Evolutionary conservation across 2,797 vertebrate species (phyloP), one percentile per base, ranked within the genome.

Genomic region (Philypnodon macrostomus): DNA sequence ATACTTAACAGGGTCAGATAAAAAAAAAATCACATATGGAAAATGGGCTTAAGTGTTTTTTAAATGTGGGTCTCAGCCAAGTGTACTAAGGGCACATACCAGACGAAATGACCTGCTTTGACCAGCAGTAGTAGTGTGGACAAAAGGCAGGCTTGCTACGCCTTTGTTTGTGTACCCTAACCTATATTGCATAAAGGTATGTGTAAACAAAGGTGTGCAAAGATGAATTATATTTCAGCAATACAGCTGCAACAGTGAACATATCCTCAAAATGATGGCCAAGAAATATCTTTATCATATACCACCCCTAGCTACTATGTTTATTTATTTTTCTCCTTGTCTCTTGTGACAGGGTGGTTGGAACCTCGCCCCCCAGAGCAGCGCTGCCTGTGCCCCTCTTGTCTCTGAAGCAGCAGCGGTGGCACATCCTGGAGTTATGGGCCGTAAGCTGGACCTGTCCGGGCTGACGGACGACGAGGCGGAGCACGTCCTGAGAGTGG

Each of bases 401-500:
- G 41, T 35, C 27, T 11, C 42, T 15, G 69, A 38, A 59, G 21
- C 58, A 64, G 49, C 71, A 47, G 63, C 63, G 59, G 68, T 69
- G 80, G 69, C 54, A 40, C 70, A 46, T 60, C 61, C 51, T 24
- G 68, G 56, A 62, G 70, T 42, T 14, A 98, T 98, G 96, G 95
- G 96, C 57, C 90, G 94, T 75, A 98, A 95, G 86, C 87, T 98
- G 80, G 95, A 98, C 82, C 92, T 98, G 75, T 95, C 96, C 0
- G 92, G 92, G 33, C 87, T 98, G 80, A 95, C 93, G 0, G 93
- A 95, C 1, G 89, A 91, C 19, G 96, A 98, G 85, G 95, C 96
- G 0, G 93, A 98, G 47, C 96, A 98, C 4, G 93, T 98, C 49
- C 89, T 98, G 56, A 93, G 92, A 77, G 96, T 98, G 71, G 95